A percentile compares a stretch with the other conserved stretches of the same genome.
phyloP scores from a whole-genome alignment of 2,797 vertebrate species.

The Glyptemys insculpta region DNA sequence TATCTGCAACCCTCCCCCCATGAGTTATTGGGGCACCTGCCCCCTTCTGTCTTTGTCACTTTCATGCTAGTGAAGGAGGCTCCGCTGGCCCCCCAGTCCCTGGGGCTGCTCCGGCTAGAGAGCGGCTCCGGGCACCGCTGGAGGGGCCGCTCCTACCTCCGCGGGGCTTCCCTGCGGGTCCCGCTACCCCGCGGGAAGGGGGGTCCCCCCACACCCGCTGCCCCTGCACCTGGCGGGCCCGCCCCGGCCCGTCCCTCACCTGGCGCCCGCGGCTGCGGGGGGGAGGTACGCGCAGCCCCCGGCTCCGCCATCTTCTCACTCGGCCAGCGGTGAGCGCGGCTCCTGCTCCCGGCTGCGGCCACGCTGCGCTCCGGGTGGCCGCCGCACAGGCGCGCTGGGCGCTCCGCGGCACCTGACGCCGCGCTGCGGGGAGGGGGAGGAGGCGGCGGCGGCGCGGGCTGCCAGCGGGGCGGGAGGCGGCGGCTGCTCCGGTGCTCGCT shows the following conservation, averaged over 20 bases:
- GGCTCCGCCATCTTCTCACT: slow-evolving; percentile 69
- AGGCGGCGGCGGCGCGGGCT: background rate
- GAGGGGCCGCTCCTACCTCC: no score
- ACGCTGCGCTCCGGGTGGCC: background rate
- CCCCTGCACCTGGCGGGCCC: background rate
- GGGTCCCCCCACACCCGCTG: background rate
- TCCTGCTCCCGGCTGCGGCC: background rate
- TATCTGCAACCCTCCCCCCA: background rate
- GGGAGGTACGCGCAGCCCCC: slow-evolving; percentile 50
- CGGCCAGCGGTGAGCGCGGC: background rate
- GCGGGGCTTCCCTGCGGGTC: no score
- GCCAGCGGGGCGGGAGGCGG: no score
- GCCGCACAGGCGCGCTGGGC: slow-evolving; percentile 75
- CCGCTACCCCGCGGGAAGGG: no score
- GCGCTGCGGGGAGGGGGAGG: background rate
- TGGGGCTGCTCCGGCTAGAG: no score
- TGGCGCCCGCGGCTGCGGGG: slow-evolving; percentile 53
- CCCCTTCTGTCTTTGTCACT: no score
- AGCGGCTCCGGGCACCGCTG: background rate
- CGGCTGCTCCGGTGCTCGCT: background rate
- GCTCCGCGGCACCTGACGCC: slow-evolving; percentile 56
- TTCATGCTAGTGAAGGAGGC: background rate
- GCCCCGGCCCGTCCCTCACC: slow-evolving; percentile 48
- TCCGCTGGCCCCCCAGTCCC: no score
- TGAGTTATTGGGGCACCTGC: background rate